These are phyloP conservation scores for Erebia epiphron DNA, from an alignment of 2,888 invertebrate species.

Conservation along the genomic window DNA sequence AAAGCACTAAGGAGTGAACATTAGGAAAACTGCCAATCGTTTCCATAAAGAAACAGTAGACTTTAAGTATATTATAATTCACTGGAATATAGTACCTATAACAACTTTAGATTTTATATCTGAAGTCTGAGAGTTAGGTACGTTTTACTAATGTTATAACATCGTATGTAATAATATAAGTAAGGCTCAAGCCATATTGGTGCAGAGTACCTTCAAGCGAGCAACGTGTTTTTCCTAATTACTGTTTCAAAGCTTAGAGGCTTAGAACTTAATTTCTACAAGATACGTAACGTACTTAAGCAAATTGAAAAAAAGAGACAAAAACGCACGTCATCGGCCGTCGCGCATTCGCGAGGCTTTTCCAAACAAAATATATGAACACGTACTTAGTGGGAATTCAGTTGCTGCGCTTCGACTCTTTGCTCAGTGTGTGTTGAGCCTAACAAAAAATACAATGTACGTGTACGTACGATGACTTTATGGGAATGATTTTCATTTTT, in stretches of 20 bases:
- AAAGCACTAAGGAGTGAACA: constrained; percentile 1
- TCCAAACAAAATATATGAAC: too few relatives aligned
- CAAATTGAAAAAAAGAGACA: too few relatives aligned
- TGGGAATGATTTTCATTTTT: constrained; percentile 16
- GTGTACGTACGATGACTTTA: background rate
- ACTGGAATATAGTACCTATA: constrained; percentile 7
- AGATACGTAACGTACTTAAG: too few relatives aligned
- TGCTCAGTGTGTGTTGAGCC: background rate
- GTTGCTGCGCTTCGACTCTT: background rate
- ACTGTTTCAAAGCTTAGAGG: background rate
- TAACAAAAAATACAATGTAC: background rate
- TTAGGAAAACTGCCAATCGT: constrained; percentile 23
- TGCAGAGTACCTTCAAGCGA: background rate
- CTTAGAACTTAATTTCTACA: too few relatives aligned
- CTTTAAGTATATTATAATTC: constrained; percentile 4
- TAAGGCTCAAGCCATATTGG: background rate
- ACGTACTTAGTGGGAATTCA: too few relatives aligned
- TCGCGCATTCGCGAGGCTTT: too few relatives aligned
- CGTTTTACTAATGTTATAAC: background rate
- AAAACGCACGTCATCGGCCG: too few relatives aligned
- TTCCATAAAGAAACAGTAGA: constrained; percentile 12
- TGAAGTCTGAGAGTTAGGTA: background rate
- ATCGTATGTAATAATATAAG: too few relatives aligned
- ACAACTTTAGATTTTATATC: background rate
- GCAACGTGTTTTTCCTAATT: background rate